Evolutionary conservation across 2,797 vertebrate species (phyloP), one percentile per base, ranked within the genome.

Genomic region (Girardinus metallicus): DNA sequence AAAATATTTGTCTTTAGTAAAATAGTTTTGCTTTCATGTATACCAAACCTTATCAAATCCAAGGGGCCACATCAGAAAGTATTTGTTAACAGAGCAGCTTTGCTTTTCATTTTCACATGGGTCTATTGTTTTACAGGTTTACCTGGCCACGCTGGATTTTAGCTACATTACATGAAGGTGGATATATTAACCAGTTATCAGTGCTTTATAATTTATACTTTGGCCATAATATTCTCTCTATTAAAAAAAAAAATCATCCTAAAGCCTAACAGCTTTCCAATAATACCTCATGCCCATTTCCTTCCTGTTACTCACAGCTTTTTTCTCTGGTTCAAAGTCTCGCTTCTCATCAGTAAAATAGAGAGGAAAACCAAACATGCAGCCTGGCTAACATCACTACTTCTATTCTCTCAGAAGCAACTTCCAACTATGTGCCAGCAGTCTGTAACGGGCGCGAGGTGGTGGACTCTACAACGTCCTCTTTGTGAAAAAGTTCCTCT

Each of bases 381-480:
- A 11, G 3, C 51, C 55, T 66, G 76, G 26, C 36, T 82, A 85
- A 88, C 75, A 2, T 73, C 3, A 0, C n/a, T 75, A 2, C 83
- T 70, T 73, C 34, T 53, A 10, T 7, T 80, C 73, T 79, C 76
- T 39, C 89, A 96, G 98, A 96, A 73, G 97, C 97, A 0, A 96
- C 97, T 77, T 96, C 97, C 6, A 98, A 97, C 82, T 96, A 96
- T 0, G 97, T 99, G 85, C 98, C 98, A 57, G 96, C 98, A 0
- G 98, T 99, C 51, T 99, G 98, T 84, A 99, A 99, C 0, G 98
- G 98, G 18, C 97, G 97, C 0, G 98, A 99, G 90, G 98, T 99
- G 84, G 97, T 99, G 85, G 98, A 99, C 91, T 99, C 98, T 1
- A 99, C 98, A 0, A 99, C 98, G 0, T 99, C 98, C 0, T 99